A percentile compares a stretch with the other conserved stretches of the same genome.
phyloP scores from a whole-genome alignment of 2,888 invertebrate species.

The Andrena hattorfiana region DNA sequence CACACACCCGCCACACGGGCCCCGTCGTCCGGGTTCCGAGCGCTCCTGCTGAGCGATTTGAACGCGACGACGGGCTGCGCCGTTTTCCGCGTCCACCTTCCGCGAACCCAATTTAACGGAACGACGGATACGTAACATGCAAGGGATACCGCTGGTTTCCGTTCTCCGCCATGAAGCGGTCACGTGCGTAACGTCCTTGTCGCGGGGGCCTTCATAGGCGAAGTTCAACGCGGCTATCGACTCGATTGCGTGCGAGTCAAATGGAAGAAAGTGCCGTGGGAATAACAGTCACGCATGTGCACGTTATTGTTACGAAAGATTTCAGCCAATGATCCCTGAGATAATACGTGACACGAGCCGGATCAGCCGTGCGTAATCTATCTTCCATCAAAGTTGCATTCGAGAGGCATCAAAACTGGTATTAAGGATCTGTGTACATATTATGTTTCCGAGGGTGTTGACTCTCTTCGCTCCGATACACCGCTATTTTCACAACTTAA shows the following conservation, averaged over 20 bases:
- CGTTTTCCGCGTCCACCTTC: slow-evolving; percentile 38
- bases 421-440: too few species aligned
- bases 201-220: slow-evolving; percentile 13
- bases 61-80: too few species aligned
- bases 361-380: too few species aligned
- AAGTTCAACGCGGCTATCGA: slow-evolving; percentile 27
- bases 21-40: slow-evolving; percentile 20
- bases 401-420: too few species aligned
- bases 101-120: slow-evolving; percentile 34
- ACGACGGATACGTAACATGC: background rate
- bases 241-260: background rate
- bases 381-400: too few species aligned
- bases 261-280: background rate
- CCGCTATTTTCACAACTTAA: too few species aligned
- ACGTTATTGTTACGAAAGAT: too few species aligned
- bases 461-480: too few species aligned
- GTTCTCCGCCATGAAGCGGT: background rate
- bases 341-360: too few species aligned
- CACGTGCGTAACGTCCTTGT: slow-evolving; percentile 44
- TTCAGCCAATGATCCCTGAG: too few species aligned
- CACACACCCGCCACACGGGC: background rate
- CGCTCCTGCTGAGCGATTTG: slow-evolving; percentile 14
- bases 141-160: slow-evolving; percentile 25
- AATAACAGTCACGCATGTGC: background rate
- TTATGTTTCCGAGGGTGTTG: too few species aligned